Conservation (phyloP, 1,140 invertebrate species). For the Physella acuta region DNA sequence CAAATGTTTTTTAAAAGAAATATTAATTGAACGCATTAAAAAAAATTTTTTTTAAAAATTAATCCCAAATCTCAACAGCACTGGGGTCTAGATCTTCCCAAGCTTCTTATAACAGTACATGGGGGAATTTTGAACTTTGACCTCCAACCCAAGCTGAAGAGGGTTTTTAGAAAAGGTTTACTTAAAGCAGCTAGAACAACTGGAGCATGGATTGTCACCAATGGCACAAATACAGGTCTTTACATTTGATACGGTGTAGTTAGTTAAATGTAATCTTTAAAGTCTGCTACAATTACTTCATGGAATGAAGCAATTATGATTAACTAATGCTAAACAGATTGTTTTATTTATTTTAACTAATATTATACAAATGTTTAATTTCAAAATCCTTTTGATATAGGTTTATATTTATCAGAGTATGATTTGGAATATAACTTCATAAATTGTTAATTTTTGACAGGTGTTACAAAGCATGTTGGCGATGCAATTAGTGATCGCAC, state of each 20-base stretch:
- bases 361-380: not conserved
- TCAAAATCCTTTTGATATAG: too few relatives aligned
- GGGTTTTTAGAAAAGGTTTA: slow-evolving; percentile 91
- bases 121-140: slow-evolving; percentile 88
- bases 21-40: too few relatives aligned
- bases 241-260: not conserved
- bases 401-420: not conserved
- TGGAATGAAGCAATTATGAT: too few relatives aligned
- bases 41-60: too few relatives aligned
- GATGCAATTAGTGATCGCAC: slow-evolving; percentile 87
- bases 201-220: slow-evolving; percentile 95
- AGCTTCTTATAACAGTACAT: slow-evolving; percentile 94
- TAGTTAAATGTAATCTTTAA: too few relatives aligned
- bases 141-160: slow-evolving; percentile 89
- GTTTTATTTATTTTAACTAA: not conserved
- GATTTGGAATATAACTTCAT: not conserved
- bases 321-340: too few relatives aligned
- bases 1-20: too few relatives aligned
- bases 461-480: slow-evolving; percentile 91
- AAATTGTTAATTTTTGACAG: slow-evolving; percentile 60
- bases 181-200: slow-evolving; percentile 96
- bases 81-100: slow-evolving; percentile 92
- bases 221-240: slow-evolving; percentile 95
- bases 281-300: too few relatives aligned
- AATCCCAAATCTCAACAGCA: too few relatives aligned